Base-by-base conservation (phyloP, 2,888 invertebrate genomes). In the Smittia sp. region DNA sequence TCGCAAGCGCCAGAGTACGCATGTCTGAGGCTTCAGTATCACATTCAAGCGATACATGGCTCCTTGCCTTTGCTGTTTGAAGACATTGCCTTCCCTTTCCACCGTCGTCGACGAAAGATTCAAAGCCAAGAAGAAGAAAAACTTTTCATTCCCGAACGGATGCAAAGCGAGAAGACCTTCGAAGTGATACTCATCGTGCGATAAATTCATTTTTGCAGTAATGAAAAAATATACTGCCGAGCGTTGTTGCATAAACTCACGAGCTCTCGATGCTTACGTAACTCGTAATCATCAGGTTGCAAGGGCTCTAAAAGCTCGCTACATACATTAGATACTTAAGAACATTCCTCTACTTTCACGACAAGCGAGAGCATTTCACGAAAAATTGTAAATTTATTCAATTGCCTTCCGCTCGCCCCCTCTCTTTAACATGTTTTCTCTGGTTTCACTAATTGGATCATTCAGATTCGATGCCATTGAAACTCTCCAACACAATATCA, bases 161-260 rank as follows among this genome's bases (percentile, higher is more conserved):
- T 22, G 39, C 9, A 41, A 32, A 25, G 32, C 27, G 13, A 38
- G 39, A 67, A 68, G 22, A 66, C 46, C 22, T 58, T 58, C 58
- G 9, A 41, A 67, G 38, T 24, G 67, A 24, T 41, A 67, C 46
- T 41, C 24, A n/a, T 46, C 24, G 15, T 46, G 20, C 41, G 41
- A 68, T 68, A 68, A 68, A 68, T 46, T 46, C 41, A 68, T 68
- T 41, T 68, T 68, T 18, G 46, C 46, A 46, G 46, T 46, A 46
- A 68, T 46, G 46, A 46, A 22, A 25, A 46, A 66, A 66, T 66
- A 66, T 66, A 18, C 39, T 66, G 66, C 66, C 9, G 27, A 46
- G 11, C 58, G 20, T 58, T 58, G 18, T 58, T 58, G 58, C 22
- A 46, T 46, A n/a, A 13, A 46, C 46, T 46, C n/a, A 46, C 46